Base-by-base conservation (phyloP, 2,113 vertebrate genomes). In the Salvator merianae region DNA sequence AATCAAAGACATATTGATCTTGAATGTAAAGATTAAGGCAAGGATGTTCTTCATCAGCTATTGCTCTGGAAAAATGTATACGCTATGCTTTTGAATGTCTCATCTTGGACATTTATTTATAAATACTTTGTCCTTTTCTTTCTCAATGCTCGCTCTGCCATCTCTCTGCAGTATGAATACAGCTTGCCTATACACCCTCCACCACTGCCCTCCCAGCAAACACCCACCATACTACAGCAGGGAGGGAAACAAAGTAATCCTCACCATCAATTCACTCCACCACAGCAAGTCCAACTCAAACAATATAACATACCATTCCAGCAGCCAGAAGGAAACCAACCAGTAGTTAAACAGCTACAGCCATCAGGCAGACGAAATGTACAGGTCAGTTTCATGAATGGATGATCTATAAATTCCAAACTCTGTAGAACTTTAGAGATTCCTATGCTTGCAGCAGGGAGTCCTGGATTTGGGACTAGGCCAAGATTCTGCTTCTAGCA, bases 81-180 rank as follows among this genome's bases (percentile, higher is more conserved):
- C 18, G 50, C 32, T 36, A 4, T 10, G 2, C 10, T 76, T 63
- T 62, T 16, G 43, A 14, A 14, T 1, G n/a, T 1, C 59, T 0
- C 16, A 1, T 50, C 81, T 84, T 77, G 73, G 4, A 47, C 18
- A 59, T 70, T 62, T 12, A 12, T 76, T 86, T 53, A 78, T n/a
- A 81, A 66, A 78, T 59, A 3, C 3, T 7, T 53, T 59, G 12
- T 71, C 13, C 85, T 79, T 85, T 53, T 3, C 63, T 83, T 87
- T 65, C 89, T 92, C 81, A 81, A 65, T 12, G 12, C 72, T 38
- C 26, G 14, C 38, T 36, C 55, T 77, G n/a, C 26, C 50, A n/a
- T 87, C 86, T 88, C 84, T 92, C 80, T 87, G 70, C 90, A 95
- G 83, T 84, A 86, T 83, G 90, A 95, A 90, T 88, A 91, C 62